Evolutionary conservation across 2,113 vertebrate species (phyloP).

Genomic region (Tachysurus vachellii): DNA sequence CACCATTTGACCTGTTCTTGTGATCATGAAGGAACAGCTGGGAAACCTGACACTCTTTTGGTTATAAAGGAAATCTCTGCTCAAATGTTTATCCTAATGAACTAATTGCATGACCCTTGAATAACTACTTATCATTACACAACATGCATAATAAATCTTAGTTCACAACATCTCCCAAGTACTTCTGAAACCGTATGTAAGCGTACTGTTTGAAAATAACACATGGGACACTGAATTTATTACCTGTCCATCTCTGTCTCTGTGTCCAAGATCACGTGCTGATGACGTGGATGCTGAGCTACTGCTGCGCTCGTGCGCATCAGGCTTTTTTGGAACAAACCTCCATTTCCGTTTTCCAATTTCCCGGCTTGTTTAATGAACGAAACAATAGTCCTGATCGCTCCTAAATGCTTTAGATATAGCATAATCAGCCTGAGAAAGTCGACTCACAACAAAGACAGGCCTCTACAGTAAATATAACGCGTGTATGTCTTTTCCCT

Average conservation of each 20-base stretch:
- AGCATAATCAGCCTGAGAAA: constrained; percentile 54
- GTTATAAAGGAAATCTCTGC: background rate
- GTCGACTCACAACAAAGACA: background rate
- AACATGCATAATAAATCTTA: background rate
- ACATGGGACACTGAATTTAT: background rate
- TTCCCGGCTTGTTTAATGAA: constrained; percentile 63
- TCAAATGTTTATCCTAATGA: background rate
- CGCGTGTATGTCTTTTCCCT: background rate
- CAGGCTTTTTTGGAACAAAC: constrained; percentile 54
- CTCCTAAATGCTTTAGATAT: constrained; percentile 67
- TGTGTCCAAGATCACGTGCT: constrained; percentile 53
- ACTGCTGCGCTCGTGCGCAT: constrained; percentile 62
- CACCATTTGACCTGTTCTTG: background rate
- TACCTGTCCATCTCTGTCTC: constrained; percentile 65
- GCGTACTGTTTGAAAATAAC: background rate
- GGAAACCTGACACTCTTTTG: background rate
- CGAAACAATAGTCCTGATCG: constrained; percentile 60
- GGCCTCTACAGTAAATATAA: background rate
- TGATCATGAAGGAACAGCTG: background rate
- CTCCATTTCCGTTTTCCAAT: constrained; percentile 52
- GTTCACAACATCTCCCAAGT: background rate
- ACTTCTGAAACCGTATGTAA: background rate
- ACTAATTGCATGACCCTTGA: background rate
- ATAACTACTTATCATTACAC: background rate
- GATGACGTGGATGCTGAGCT: constrained; percentile 57